Conservation (phyloP, 1,140 invertebrate species). For the Camponotus pennsylvanicus region DNA sequence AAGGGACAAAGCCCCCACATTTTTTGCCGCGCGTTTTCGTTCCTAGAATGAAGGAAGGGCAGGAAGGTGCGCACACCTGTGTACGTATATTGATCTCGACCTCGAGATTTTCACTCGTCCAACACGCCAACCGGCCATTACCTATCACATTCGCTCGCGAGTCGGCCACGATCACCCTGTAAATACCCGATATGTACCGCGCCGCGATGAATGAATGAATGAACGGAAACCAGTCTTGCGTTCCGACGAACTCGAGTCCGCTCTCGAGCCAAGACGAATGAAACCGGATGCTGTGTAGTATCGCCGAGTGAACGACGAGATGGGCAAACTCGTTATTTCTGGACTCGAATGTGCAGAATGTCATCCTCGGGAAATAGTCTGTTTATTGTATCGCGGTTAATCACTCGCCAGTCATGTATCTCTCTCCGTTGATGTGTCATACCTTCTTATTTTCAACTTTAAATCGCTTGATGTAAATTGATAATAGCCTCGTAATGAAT, state of each 20-base stretch:
- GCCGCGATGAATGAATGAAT: conserved; percentile 58
- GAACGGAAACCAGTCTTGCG: conserved; percentile 53
- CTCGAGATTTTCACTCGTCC: conserved; percentile 47
- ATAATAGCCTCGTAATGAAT: background rate
- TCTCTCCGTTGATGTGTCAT: background rate
- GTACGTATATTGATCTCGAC: background rate
- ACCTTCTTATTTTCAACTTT: background rate
- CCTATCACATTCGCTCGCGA: conserved; percentile 37
- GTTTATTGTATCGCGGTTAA: conserved; percentile 33
- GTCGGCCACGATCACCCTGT: conserved; percentile 8
- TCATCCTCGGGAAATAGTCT: conserved; percentile 45
- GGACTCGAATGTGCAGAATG: background rate
- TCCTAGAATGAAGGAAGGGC: too few species aligned
- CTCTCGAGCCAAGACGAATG: conserved; percentile 26
- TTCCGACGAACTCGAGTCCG: conserved; percentile 10
- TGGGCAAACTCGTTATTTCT: conserved; percentile 33
- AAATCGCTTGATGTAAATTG: background rate
- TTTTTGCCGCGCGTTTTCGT: background rate
- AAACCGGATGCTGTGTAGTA: conserved; percentile 37
- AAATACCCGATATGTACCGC: conserved; percentile 27
- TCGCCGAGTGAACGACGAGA: conserved; percentile 23
- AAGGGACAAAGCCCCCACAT: background rate
- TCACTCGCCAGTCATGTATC: conserved; percentile 19
- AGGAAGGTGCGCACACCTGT: too few species aligned
- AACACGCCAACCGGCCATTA: conserved; percentile 55